Base-by-base conservation (phyloP, 2,888 invertebrate genomes). In the Ceraclea dissimilis region DNA sequence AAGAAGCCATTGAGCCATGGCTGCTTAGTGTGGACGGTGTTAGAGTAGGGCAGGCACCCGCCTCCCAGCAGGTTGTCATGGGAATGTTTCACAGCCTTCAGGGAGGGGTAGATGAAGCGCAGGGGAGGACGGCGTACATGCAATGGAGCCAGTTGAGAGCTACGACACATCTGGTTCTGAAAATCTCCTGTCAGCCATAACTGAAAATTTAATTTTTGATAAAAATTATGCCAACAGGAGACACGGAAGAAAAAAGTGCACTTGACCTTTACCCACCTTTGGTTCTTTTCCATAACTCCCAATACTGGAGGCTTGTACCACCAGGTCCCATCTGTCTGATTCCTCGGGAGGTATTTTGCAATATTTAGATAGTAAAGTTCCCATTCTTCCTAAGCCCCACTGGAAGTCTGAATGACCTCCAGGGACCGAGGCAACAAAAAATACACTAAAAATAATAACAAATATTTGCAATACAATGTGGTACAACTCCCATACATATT, bases 231-330 rank as follows among this genome's bases (percentile, higher is more conserved):
- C 26, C 26, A 26, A n/a, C n/a, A n/a, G n/a, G n/a, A n/a, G n/a
- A n/a, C n/a, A n/a, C n/a, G n/a, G n/a, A n/a, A n/a, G n/a, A n/a
- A n/a, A n/a, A n/a, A n/a, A n/a, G n/a, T n/a, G n/a, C n/a, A n/a
- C n/a, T n/a, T n/a, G n/a, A n/a, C n/a, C n/a, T n/a, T n/a, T n/a
- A n/a, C n/a, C 58, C 56, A 75, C 77, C 68, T 69, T 69, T 0
- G 84, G 74, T 51, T 78, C 81, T 11, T 84, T 76, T 1, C 95
- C 95, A 51, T 91, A 79, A 60, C 87, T 88, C 20, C 96, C 97
- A 43, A 97, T 85, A 63, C 94, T 95, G 26, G 94, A 95, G 54
- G 92, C 88, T 72, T 97, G 96, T 0, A 88, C 88, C 2, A 93
- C 69, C 0, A 95, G 74, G 0, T 86, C 82, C 82, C 90, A 88